Evolutionary conservation across 53 echinoderm and acorn worm genomes (phyloP), one percentile per base, ranked within the genome.

Genomic region (Arbacia lixula): DNA sequence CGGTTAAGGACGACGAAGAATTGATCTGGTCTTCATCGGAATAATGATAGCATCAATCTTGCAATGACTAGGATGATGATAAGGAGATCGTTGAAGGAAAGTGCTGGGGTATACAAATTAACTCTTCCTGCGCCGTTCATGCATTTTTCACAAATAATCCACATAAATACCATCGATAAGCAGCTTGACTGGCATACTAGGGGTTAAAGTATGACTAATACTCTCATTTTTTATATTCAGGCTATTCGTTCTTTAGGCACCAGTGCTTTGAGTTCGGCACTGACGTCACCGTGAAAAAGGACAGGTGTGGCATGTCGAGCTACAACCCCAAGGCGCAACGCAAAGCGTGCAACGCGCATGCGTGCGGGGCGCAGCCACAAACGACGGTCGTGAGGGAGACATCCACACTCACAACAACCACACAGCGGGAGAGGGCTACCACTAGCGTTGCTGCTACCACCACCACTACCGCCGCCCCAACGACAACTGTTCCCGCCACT

Each of bases 301-400:
- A 43, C 22, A 33, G 12, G 20, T 85, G 85, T n/a, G 85, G 85
- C n/a, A 85, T 33, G 72, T 28, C 30, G 12, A 32, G 43, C 33
- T 85, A 85, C 50, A 73, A 85, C 26, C 85, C 85, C 4, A 72
- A 72, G 43, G 73, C 32, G 10, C 36, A 73, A 14, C 30, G 73
- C 19, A 72, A 61, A 43, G 72, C 41, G 26, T 85, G 85, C 31
- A 85, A 85, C 38, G 73, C 72, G 2, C 72, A 72, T 19, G 50
- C 29, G 38, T 85, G 85, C 28, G 57, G 60, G 1, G 29, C 79
- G 21, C 26, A 36, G 16, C 61, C 79, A 9, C 24, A 21, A 4
- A 35, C 29, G 6, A 61, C 25, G 25, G 40, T 40, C 14, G 60
- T 36, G 6, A 58, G 36, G 5, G 35, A 53, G 6, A 33, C 56